These are phyloP conservation scores for Hemicentrotus pulcherrimus DNA, from an alignment of 35 echinoderm and acorn worm genomes.

Conservation along the genomic window DNA sequence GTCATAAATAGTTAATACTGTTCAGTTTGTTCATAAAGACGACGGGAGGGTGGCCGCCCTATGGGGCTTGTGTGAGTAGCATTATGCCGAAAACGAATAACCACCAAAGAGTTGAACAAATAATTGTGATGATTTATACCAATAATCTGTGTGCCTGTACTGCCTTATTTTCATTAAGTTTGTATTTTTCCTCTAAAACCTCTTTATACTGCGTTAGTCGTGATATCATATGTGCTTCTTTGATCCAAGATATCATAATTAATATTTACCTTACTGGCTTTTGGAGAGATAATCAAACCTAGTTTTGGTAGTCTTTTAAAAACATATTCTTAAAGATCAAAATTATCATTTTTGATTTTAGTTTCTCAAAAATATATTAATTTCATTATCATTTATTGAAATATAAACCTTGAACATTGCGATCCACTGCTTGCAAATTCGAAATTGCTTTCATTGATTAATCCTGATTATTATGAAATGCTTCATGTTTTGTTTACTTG, in stretches of 20 bases:
- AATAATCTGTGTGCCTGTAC: constrained; percentile 3
- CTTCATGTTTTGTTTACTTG: not conserved
- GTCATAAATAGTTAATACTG: not conserved
- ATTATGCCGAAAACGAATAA: not conserved
- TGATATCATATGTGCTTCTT: no score
- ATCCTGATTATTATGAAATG: not conserved
- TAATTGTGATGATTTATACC: not conserved
- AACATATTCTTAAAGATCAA: no score
- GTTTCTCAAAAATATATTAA: no score
- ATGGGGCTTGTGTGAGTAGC: not conserved
- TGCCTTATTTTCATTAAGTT: not conserved
- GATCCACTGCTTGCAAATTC: not conserved
- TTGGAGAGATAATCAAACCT: no score
- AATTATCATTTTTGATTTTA: no score
- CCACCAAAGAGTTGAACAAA: not conserved
- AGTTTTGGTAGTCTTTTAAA: no score
- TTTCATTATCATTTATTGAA: no score
- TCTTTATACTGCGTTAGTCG: not conserved
- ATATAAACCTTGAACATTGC: not conserved
- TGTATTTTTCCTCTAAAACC: not conserved
- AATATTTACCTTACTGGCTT: no score
- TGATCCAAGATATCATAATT: no score
- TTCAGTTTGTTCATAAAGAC: not conserved
- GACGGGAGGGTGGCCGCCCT: not conserved
- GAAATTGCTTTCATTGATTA: not conserved